Conservation (phyloP, 2,888 invertebrate genomes). For the Mimas tiliae region DNA sequence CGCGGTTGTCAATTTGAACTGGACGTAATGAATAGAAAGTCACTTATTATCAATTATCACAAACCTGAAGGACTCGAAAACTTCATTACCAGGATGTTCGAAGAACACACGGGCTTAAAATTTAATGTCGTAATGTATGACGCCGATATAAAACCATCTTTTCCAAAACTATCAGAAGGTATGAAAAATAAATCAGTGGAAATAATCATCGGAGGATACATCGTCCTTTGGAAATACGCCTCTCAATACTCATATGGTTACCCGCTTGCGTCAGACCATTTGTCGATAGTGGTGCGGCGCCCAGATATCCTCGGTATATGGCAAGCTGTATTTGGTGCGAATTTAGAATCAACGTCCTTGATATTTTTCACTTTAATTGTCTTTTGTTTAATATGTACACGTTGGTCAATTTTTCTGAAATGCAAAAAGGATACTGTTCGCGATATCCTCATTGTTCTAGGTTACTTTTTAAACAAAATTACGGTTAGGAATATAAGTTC, state of each 20-base stretch:
- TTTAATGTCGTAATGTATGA: background rate
- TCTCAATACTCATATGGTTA: background rate
- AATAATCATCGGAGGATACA: background rate
- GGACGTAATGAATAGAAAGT: background rate
- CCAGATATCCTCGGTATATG: background rate
- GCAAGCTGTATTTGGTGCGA: background rate
- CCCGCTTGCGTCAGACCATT: background rate
- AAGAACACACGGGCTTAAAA: background rate
- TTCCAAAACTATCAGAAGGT: background rate
- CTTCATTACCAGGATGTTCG: background rate
- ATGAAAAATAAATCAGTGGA: background rate
- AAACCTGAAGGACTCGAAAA: background rate
- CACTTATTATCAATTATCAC: background rate
- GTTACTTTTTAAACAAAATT: slow-evolving; percentile 9
- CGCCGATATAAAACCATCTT: background rate
- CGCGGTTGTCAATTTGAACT: slow-evolving; percentile 1
- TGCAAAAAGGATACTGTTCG: background rate
- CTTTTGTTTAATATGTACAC: background rate
- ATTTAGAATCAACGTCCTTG: background rate
- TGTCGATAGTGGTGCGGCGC: background rate
- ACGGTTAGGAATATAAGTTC: background rate
- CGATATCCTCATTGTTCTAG: background rate
- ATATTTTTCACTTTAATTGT: background rate
- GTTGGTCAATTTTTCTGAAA: slow-evolving; percentile 8
- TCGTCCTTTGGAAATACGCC: background rate